Percentiles rank a stretch among this genome's conserved stretches.
Conservation (phyloP, 37 sponge, comb jelly and placozoan genomes). For the Halichondria panicea region DNA sequence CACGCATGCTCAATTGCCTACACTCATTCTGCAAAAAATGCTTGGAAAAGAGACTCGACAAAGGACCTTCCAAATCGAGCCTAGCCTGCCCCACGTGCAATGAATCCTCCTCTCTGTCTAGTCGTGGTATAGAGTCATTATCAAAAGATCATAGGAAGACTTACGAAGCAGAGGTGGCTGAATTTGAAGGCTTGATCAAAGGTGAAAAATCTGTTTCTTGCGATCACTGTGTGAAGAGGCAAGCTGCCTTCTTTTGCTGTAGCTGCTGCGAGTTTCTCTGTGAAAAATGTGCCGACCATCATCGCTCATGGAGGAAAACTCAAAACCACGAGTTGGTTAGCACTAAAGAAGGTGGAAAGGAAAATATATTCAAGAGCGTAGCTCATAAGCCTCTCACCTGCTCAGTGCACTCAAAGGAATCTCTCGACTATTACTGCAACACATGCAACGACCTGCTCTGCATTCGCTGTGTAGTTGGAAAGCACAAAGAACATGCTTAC, state of each 20-base stretch:
- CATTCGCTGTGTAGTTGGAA: constrained; percentile 17
- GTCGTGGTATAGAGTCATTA: constrained; percentile 8
- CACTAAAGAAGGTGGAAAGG: not conserved
- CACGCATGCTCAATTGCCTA: constrained; percentile 48
- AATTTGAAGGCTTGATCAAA: constrained; percentile 16
- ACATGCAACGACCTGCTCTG: constrained; percentile 20
- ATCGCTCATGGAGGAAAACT: constrained; percentile 13
- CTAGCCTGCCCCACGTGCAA: constrained; percentile 45
- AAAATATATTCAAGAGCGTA: not conserved
- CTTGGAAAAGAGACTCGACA: constrained; percentile 13
- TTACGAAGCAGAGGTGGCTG: constrained; percentile 39
- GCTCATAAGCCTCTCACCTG: constrained; percentile 16
- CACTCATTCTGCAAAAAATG: constrained; percentile 60
- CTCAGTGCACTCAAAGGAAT: constrained; percentile 2
- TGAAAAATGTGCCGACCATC: constrained; percentile 22
- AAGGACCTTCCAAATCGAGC: not conserved
- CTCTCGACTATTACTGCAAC: constrained; percentile 33
- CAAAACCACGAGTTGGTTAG: constrained; percentile 30
- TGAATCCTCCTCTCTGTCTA: not conserved
- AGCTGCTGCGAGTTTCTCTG: constrained; percentile 56
- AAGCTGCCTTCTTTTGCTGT: constrained; percentile 44
- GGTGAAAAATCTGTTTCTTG: constrained; percentile 1
- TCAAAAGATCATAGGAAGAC: constrained; percentile 17
- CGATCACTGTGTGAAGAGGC: constrained; percentile 40
- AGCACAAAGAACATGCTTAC: constrained; percentile 24